Conservation (phyloP, 2,797 vertebrate genomes). For the Danio albolineatus region DNA sequence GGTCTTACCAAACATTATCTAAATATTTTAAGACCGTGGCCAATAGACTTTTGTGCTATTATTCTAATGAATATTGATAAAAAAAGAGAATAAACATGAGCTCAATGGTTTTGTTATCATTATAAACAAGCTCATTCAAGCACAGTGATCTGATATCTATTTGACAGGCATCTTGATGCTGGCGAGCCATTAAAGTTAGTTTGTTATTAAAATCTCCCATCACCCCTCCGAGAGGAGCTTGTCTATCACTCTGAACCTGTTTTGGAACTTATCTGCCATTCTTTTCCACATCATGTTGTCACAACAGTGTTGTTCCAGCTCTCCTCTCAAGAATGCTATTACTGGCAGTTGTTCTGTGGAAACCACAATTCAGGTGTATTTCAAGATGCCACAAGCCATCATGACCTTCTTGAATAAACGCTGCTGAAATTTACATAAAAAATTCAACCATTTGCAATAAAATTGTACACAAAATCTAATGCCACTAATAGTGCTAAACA, state of each 20-base stretch:
- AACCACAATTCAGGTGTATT: constrained; percentile 44
- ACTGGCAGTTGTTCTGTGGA: constrained; percentile 46
- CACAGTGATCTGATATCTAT: not conserved
- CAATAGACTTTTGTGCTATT: not conserved
- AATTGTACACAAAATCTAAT: not conserved
- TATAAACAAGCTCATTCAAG: constrained; percentile 13
- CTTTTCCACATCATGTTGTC: constrained; percentile 72
- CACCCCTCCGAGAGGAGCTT: constrained; percentile 19
- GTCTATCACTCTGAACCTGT: constrained; percentile 61
- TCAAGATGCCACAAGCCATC: constrained; percentile 24
- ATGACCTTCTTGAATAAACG: constrained; percentile 23
- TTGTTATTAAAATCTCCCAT: constrained; percentile 42
- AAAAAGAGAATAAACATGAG: not conserved
- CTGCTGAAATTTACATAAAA: not conserved
- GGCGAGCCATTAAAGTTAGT: not conserved
- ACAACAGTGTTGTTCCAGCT: constrained; percentile 74
- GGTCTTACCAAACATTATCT: not conserved
- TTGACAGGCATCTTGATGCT: constrained; percentile 4
- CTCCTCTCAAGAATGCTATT: constrained; percentile 64
- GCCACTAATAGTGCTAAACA: not conserved
- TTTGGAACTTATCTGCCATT: constrained; percentile 73
- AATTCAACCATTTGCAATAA: not conserved
- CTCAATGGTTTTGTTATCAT: constrained; percentile 21
- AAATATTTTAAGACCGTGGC: not conserved
- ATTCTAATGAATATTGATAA: constrained; percentile 5